Conservation (phyloP, 2,888 invertebrate species). For the Lymantria dispar region DNA sequence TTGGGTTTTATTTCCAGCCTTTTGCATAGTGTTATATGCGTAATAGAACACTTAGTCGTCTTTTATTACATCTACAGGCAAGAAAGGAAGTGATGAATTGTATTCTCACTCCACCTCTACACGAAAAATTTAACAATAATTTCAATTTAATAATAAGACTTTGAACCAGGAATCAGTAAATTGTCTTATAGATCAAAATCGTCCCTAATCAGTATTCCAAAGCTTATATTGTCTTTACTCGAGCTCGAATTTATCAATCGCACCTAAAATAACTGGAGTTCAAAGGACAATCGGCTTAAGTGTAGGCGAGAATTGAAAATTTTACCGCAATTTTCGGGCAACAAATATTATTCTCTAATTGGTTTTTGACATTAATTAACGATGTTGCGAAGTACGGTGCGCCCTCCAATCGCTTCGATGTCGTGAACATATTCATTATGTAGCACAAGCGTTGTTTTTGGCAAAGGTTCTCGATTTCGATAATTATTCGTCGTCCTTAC, state of each 20-base stretch:
- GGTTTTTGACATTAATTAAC: conserved; percentile 37
- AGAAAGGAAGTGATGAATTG: no score
- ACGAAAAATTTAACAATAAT: no score
- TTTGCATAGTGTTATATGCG: no score
- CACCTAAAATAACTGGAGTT: conserved; percentile 7
- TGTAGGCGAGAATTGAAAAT: conserved; percentile 9
- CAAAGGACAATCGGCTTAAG: conserved; percentile 7
- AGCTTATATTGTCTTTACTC: conserved; percentile 1
- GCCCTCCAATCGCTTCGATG: conserved; percentile 41
- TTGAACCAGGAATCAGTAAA: no score
- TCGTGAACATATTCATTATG: conserved; percentile 51
- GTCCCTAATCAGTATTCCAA: neutral
- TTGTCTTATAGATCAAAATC: no score
- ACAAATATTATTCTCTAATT: conserved; percentile 32
- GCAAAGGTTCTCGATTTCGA: conserved; percentile 7
- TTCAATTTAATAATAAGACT: no score
- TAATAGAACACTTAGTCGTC: no score
- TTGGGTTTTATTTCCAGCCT: no score
- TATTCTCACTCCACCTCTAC: no score
- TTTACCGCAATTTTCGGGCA: conserved; percentile 11
- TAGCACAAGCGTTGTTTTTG: conserved; percentile 20
- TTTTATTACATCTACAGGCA: no score
- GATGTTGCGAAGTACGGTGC: conserved; percentile 15
- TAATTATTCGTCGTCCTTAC: neutral
- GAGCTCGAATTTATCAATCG: conserved; percentile 1